phyloP scores from a whole-genome alignment of 2,888 invertebrate species.

The Melieria picta region DNA sequence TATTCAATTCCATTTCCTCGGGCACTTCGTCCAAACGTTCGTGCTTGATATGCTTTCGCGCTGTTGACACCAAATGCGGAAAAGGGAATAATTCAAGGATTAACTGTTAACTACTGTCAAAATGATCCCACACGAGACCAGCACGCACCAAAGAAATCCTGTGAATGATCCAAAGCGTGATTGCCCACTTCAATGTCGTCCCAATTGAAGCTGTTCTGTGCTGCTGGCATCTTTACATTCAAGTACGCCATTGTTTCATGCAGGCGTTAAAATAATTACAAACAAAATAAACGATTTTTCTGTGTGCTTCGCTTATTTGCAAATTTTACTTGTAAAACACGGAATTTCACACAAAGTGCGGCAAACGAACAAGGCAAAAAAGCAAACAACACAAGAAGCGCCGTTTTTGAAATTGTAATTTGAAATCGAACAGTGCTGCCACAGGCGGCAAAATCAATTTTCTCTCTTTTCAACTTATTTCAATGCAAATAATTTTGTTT shows the following conservation, averaged over 20 bases:
- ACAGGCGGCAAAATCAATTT: too few species aligned
- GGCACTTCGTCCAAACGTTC: slow-evolving; percentile 44
- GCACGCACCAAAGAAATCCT: slow-evolving; percentile 57
- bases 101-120: neutral
- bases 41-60: slow-evolving; percentile 46
- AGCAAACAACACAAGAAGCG: too few species aligned
- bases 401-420: too few species aligned
- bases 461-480: too few species aligned
- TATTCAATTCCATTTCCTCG: slow-evolving; percentile 36
- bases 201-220: slow-evolving; percentile 51
- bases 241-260: slow-evolving; percentile 32
- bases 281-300: too few species aligned
- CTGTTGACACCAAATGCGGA: slow-evolving; percentile 33
- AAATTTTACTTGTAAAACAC: too few species aligned
- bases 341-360: too few species aligned
- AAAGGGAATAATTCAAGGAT: neutral
- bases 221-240: slow-evolving; percentile 28
- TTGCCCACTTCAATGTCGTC: slow-evolving; percentile 58
- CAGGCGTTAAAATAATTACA: neutral
- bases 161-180: slow-evolving; percentile 54
- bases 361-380: too few species aligned
- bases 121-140: neutral
- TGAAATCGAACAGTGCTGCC: too few species aligned
- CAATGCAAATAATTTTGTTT: too few species aligned
- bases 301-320: too few species aligned